Base-by-base conservation (phyloP, 2,797 vertebrate species). In the Pteropus rufus region DNA sequence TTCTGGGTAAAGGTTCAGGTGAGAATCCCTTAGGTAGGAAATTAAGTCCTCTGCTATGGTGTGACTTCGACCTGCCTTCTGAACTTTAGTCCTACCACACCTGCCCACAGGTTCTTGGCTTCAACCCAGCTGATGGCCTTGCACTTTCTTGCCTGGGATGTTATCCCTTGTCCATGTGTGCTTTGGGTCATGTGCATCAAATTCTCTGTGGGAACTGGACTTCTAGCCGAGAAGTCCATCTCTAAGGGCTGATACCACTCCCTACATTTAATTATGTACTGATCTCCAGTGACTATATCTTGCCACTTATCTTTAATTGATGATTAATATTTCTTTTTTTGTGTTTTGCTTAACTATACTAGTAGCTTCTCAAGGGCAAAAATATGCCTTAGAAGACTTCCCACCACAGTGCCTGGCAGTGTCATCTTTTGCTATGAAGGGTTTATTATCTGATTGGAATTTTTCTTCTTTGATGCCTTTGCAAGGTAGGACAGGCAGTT, bases 101-200 rank as follows among this genome's bases (percentile, higher is more conserved):
- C n/a, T 56, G 44, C 36, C 39, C 3, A 8, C 15, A 36, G 8
- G 54, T 23, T n/a, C 31, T 67, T 36, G 10, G 39, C 60, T 41
- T 75, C 31, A 14, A 3, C 29, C 39, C 24, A 46, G 19, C 29
- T 0, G 0, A 23, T 64, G 67, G n/a, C 3, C 7, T 69, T 34
- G 54, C 0, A 15, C 39, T 3, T n/a, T 31, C n/a, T 21, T 44
- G 36, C 39, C 39, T 56, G 24, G 18, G 46, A 29, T 29, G 6
- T 36, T 29, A 10, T 9, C 29, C 4, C 12, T 34, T 24, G 4
- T 75, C 54, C 15, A n/a, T 0, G 11, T 7, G 23, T 67, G 54
- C n/a, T 60, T 64, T 79, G 15, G 52, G 19, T 67, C 36, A 2
- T 2, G 0, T 0, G 0, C 6, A 1, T 16, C 65, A 19, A 0